These are phyloP conservation scores for Pungitius pungitius DNA, from an alignment of 2,113 vertebrate species.

Conservation along the genomic window DNA sequence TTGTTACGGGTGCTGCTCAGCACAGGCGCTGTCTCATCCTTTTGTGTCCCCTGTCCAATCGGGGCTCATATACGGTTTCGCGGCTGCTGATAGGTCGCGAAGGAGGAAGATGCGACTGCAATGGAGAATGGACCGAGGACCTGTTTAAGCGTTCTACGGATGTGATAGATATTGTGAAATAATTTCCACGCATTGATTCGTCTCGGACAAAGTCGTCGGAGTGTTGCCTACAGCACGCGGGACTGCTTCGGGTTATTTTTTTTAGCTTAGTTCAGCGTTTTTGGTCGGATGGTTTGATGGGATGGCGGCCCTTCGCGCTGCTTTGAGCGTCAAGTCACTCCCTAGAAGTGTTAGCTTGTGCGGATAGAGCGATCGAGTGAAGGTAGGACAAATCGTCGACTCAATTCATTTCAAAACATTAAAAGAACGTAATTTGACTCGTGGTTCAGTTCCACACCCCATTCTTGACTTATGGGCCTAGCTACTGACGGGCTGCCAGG, in stretches of 20 bases:
- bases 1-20: conserved; percentile 15
- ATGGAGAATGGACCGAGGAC: conserved; percentile 44
- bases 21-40: conserved; percentile 66
- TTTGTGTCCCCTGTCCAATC: conserved; percentile 73
- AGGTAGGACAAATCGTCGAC: conserved; percentile 37
- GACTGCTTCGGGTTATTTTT: not conserved
- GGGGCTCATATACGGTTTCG: conserved; percentile 15
- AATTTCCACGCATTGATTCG: not conserved
- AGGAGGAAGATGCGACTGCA: conserved; percentile 70
- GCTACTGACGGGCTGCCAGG: conserved; percentile 1
- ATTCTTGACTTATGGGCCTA: conserved; percentile 12
- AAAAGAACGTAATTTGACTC: not conserved
- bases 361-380: conserved; percentile 28
- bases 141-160: conserved; percentile 26
- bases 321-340: conserved; percentile 53
- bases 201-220: not conserved
- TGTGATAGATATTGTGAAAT: conserved; percentile 4
- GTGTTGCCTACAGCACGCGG: rapidly evolving
- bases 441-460: not conserved
- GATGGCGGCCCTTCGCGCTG: conserved; percentile 48
- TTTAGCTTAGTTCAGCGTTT: not conserved
- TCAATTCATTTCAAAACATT: not conserved
- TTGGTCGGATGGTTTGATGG: conserved; percentile 19
- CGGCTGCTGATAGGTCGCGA: conserved; percentile 58
- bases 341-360: conserved; percentile 51